A percentile compares a stretch with the other conserved stretches of the same genome.
Conservation (phyloP, 2,113 vertebrate species). For the Notarius lentiginosus region DNA sequence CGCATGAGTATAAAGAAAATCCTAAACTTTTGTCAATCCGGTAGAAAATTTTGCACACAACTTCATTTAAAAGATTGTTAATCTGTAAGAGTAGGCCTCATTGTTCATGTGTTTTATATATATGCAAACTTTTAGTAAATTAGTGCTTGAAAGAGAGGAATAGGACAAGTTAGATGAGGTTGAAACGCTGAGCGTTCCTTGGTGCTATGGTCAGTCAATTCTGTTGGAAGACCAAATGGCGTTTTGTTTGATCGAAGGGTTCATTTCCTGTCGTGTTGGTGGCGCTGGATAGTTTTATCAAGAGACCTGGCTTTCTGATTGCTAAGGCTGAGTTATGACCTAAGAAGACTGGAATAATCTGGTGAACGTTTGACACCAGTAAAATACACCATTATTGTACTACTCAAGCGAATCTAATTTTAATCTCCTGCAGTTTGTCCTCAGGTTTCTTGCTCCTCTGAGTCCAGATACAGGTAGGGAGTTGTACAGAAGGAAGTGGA, state of each 20-base stretch:
- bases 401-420: not conserved
- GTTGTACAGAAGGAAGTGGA: not conserved
- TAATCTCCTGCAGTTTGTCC: conserved; percentile 7
- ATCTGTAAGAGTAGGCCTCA: too few species aligned
- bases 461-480: not conserved
- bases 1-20: not conserved
- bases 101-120: not conserved
- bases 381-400: not conserved
- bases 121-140: not conserved
- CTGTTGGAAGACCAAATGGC: not conserved
- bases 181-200: not conserved
- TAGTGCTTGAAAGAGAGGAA: not conserved
- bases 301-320: conserved; percentile 22
- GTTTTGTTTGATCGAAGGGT: not conserved
- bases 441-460: not conserved
- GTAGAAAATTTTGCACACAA: not conserved
- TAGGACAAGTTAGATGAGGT: not conserved
- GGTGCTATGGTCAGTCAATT: not conserved
- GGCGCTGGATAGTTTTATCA: not conserved
- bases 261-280: conserved; percentile 9
- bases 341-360: not conserved
- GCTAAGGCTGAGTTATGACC: conserved; percentile 7
- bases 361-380: not conserved
- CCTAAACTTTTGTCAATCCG: not conserved
- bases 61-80: not conserved